Conservation (phyloP, 2,888 invertebrate species). For the Mechanitis messenoides region DNA sequence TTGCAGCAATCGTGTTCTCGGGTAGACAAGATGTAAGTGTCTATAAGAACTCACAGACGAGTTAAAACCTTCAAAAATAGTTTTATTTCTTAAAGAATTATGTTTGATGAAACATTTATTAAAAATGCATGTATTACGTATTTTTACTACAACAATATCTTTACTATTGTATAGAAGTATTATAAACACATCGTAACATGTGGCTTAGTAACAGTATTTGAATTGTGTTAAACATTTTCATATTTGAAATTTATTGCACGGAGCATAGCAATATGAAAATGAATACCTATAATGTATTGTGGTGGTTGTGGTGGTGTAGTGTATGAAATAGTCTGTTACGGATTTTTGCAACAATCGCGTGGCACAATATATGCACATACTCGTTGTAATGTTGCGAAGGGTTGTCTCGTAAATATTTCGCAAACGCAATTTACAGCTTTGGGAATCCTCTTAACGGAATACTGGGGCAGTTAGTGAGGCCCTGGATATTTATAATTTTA, state of each 20-base stretch:
- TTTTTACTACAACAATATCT: too few species aligned
- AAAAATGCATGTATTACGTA: too few species aligned
- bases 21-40: too few species aligned
- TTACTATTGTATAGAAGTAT: too few species aligned
- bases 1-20: too few species aligned
- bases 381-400: conserved; percentile 66
- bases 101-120: too few species aligned
- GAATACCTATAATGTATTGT: conserved; percentile 12
- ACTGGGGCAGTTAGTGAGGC: conserved; percentile 68
- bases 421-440: conserved; percentile 71
- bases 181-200: not conserved
- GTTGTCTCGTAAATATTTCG: conserved; percentile 74
- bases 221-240: not conserved
- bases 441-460: conserved; percentile 73
- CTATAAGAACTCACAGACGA: too few species aligned
- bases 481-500: conserved; percentile 64
- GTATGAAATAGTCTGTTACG: conserved; percentile 38
- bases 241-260: too few species aligned
- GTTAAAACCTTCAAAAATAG: too few species aligned
- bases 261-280: not conserved
- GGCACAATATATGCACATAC: conserved; percentile 45
- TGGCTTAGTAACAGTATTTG: not conserved
- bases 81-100: too few species aligned
- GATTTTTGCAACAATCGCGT: conserved; percentile 63
- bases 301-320: conserved; percentile 1